Evolutionary conservation across 2,888 invertebrate genomes (phyloP), one percentile per base, ranked within the genome.

Genomic region (Salticus scenicus): DNA sequence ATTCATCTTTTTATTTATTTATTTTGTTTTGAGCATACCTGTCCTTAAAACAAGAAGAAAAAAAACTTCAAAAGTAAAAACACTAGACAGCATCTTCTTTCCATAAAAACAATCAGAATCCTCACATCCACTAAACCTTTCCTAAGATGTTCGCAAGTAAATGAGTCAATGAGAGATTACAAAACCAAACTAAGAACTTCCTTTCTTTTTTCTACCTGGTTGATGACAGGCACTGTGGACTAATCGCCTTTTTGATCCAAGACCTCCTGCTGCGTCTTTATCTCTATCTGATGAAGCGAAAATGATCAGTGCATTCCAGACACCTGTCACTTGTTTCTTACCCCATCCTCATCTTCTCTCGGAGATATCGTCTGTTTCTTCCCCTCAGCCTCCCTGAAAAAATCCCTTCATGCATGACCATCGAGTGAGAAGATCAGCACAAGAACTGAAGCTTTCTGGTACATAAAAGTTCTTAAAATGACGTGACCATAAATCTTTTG

Each of bases 221-320:
- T 57, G 57, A 17, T 57, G 57, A 57, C 57, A 57, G 57, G 57
- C 24, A 5, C 4, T 24, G 24, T n/a, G 57, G 57, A 20, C 57
- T 57, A 57, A 57, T 57, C 57, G 57, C 24, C 24, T 41, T 69
- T n/a, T 69, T 69, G 37, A 24, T 30, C 28, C 71, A 24, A 5
- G 30, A 33, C 71, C 71, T 24, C 57, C 42, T 37, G 47, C 24
- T 27, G 30, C 47, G 78, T 75, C 82, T 82, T 82, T 76, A 82
- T 82, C 75, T 82, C 63, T 57, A 71, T 31, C 75, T 75, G 82
- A 70, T 70, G 75, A 76, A 82, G 82, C 82, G 82, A 24, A 37
- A 82, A 37, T 81, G 81, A 81, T 81, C 74, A 57, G 63, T 64
- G 37, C 70, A 71, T 70, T 75, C 71, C 75, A 33, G 82, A 75